These are phyloP conservation scores for Narcine bancroftii DNA, from an alignment of 2,113 vertebrate genomes.

Conservation along the genomic window DNA sequence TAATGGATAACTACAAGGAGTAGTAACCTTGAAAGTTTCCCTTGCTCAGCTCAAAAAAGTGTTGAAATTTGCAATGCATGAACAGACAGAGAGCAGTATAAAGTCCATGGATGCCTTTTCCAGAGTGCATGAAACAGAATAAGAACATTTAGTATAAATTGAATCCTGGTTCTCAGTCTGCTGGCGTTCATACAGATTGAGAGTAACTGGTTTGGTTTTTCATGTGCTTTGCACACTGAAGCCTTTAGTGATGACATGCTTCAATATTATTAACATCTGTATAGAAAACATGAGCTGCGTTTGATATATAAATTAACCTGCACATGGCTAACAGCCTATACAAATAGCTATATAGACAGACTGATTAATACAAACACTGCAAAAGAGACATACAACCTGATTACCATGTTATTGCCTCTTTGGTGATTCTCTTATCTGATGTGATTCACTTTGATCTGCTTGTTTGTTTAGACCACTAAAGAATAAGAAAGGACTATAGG, in stretches of 20 bases:
- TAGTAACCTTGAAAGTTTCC: conserved; percentile 3
- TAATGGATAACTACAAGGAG: neutral
- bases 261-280: neutral
- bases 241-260: neutral
- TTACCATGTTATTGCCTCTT: conserved; percentile 27
- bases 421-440: conserved; percentile 41
- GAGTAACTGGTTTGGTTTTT: neutral
- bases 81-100: neutral
- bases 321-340: neutral
- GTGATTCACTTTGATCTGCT: conserved; percentile 43
- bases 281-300: conserved; percentile 18
- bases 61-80: neutral
- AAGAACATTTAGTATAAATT: neutral
- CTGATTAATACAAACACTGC: conserved; percentile 41
- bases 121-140: neutral
- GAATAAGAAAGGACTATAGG: conserved; percentile 37
- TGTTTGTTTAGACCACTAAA: conserved; percentile 35
- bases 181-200: conserved; percentile 7
- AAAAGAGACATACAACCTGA: conserved; percentile 39
- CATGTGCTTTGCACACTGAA: neutral
- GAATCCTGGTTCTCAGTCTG: neutral
- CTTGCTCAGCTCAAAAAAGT: neutral
- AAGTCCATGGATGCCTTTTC: neutral
- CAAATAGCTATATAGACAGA: conserved; percentile 35
- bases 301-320: conserved; percentile 37